Base-by-base conservation (phyloP, 30 jellyfish, hydroid and myxozoan genomes). In the Aurelia aurita complex sp. Pacific region DNA sequence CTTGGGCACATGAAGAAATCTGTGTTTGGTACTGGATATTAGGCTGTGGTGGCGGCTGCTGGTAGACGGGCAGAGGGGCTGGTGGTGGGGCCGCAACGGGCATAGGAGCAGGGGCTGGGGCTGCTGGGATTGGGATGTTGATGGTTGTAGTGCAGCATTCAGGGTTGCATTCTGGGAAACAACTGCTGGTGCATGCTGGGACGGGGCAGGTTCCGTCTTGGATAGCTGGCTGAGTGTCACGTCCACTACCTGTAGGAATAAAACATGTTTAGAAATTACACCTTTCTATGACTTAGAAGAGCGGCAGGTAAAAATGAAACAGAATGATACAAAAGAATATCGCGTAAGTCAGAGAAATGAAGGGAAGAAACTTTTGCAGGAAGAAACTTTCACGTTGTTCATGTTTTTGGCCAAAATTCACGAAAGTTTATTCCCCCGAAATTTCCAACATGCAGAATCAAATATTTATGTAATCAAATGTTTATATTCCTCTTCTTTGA, bases 101-200 rank as follows among this genome's bases (percentile, higher is more conserved):
- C 54, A 40, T 74, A 61, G 73, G 89, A 23, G 88, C 89, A 34
- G 74, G 86, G 12, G 85, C 88, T 33, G 97, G 89, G 10, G 76
- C 74, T 19, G 96, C 97, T 5, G 98, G 98, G 18, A 87, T 89
- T 40, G 93, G 88, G 34, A 92, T 66, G 23, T 81, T 61, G 76
- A 92, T 85, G 34, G 97, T 86, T 16, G 77, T 85, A 52, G 92
- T 83, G 80, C 98, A 92, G 82, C 98, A 92, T 50, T 74, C 88
- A 19, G 98, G 98, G 57, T 75, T 82, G 80, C 98, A 92, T 83
- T 92, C 98, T 53, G 98, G 98, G 96, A 88, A 92, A 55, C 98
- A 92, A 79, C 93, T 96, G 69, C 97, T 83, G 16, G 97, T 67
- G 85, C 98, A 92, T 60, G 94, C 97, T 54, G 96, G 85, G 35